Base-by-base conservation (phyloP, 2,797 vertebrate genomes). In the Sebastiscus tertius region DNA sequence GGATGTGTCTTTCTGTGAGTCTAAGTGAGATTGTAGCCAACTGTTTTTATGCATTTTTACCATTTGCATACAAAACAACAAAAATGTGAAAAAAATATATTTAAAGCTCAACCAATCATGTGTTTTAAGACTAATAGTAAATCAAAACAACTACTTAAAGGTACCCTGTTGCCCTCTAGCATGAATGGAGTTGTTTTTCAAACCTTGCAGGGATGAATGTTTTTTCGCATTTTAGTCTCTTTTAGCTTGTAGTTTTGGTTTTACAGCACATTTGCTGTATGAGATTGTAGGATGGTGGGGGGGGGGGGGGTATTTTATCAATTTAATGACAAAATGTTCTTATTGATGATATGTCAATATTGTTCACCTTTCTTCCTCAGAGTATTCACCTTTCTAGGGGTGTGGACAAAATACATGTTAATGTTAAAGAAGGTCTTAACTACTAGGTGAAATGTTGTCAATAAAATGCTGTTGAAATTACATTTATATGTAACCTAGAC, bases 271-370 rank as follows among this genome's bases (percentile, higher is more conserved):
- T 39, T 14, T 29, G 27, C 3, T 3, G 27, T 29, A 29, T 29
- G 27, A 29, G 27, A 29, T 29, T 3, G 27, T 29, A 29, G 27
- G 27, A 29, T 29, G 3, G 27, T n/a, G n/a, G n/a, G n/a, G n/a
- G n/a, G n/a, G n/a, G n/a, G n/a, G n/a, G n/a, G n/a, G n/a, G n/a
- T n/a, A n/a, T n/a, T n/a, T n/a, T 14, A 54, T 6, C 14, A 6
- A 8, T 54, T 22, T 7, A 52, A 12, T 39, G 36, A 39, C 36
- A 39, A 39, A 39, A 39, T 39, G 36, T 39, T 39, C 4, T 13
- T 39, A 0, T 39, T 0, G 36, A 39, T 39, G 36, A 39, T 0
- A 39, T 39, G 12, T 14, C 12, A 39, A 14, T 63, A 61, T 29
- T 61, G 14, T 49, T 49, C 0, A 49, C 8, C 46, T 49, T 49